Base-by-base conservation (phyloP, 2,113 vertebrate species). In the Clarias batrachus region DNA sequence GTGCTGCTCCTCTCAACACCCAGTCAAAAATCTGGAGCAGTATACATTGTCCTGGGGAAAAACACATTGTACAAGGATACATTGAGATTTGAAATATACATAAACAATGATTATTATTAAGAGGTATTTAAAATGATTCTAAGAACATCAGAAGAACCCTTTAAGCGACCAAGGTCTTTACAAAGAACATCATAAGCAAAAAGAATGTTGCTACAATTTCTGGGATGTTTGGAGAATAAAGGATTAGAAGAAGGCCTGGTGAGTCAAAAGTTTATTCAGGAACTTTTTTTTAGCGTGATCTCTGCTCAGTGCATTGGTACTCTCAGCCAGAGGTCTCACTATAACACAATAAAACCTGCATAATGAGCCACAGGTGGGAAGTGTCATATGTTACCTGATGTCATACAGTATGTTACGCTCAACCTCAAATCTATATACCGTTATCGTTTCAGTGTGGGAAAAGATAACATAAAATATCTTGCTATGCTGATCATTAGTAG, bases 1-100 rank as follows among this genome's bases (percentile, higher is more conserved):
- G 98, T 27, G 98, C 97, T 0, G 94, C 95, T 13, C 97, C 98
- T 30, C 97, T 97, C 84, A 99, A 90, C 57, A 97, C 94, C 98
- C 98, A 99, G 90, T 98, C 97, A 0, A 97, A 71, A 81, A 99
- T 93, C 93, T 96, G 97, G 84, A 99, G 91, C 81, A 95, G 2
- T 0, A 98, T 68, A n/a, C 95, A 97, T 87, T 97, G 97, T 68
- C 95, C 98, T 99, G 92, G 56, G 56, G 94, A 71, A 91, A 27
- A 82, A 19, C n/a, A 4, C 66, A 17, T 57, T 70, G 59, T 23
- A 65, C 23, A 82, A 56, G 76, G 27, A 54, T 12, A 12, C n/a
- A n/a, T 1, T 48, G 60, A 48, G 14, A 80, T 37, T 11, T 60
- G 76, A 30, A 19, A 56, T 78, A 27, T 48, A 21, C 33, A 27